Conservation (phyloP, 2,797 vertebrate genomes). For the Rousettus madagascariensis region DNA sequence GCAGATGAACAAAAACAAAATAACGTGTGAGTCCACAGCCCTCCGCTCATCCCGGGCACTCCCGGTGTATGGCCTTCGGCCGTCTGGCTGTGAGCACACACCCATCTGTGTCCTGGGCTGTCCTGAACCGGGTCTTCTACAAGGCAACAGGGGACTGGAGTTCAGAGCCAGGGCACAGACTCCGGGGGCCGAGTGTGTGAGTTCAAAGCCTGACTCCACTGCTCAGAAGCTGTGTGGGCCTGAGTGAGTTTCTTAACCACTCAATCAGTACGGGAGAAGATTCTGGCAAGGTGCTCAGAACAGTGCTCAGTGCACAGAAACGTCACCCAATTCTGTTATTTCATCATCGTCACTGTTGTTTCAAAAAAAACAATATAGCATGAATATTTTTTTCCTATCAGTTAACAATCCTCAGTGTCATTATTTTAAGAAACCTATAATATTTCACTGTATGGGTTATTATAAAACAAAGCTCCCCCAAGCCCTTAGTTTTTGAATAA, state of each 20-base stretch:
- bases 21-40: fast-evolving
- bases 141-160: background rate
- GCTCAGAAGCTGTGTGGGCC: background rate
- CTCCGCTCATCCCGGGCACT: fast-evolving
- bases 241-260: background rate
- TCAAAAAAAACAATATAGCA: background rate
- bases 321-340: background rate
- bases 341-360: background rate
- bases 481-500: background rate
- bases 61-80: fast-evolving
- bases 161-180: background rate
- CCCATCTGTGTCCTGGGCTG: fast-evolving
- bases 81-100: fast-evolving
- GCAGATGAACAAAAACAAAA: background rate
- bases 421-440: background rate
- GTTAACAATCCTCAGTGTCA: background rate
- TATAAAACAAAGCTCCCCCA: background rate
- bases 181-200: fast-evolving
- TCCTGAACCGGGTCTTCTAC: fast-evolving
- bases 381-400: background rate
- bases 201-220: background rate
- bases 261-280: background rate
- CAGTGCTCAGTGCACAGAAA: background rate
- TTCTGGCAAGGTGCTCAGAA: background rate
- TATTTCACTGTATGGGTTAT: background rate